Evolutionary conservation across 2,888 invertebrate genomes (phyloP).

Genomic region (Leucoma salicis): DNA sequence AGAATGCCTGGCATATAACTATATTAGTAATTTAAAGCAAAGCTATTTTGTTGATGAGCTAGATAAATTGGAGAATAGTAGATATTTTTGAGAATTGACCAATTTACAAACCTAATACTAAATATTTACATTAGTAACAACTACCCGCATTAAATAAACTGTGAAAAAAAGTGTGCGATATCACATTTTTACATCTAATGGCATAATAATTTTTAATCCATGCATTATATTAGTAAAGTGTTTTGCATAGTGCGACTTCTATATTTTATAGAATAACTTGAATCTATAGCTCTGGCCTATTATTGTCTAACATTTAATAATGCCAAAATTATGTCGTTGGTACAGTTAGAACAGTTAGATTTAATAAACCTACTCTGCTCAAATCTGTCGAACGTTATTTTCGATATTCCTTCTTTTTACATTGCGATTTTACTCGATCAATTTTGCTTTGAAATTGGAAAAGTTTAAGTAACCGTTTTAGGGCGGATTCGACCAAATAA

Average conservation of each 20-base stretch:
- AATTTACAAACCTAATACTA: conserved; percentile 69
- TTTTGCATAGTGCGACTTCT: neutral
- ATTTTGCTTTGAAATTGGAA: too few species aligned
- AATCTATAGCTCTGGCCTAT: neutral
- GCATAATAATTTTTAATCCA: neutral
- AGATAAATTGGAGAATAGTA: conserved; percentile 55
- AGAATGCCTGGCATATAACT: conserved; percentile 48
- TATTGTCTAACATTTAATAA: conserved; percentile 12
- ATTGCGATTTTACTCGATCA: too few species aligned
- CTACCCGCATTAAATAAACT: conserved; percentile 36
- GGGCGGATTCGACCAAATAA: too few species aligned
- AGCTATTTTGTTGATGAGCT: conserved; percentile 53
- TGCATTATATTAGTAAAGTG: conserved; percentile 1
- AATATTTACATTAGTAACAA: conserved; percentile 52
- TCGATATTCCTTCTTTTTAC: too few species aligned
- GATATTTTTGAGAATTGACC: conserved; percentile 65
- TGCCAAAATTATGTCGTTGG: neutral
- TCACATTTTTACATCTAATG: conserved; percentile 6
- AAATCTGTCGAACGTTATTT: too few species aligned
- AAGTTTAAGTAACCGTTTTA: too few species aligned
- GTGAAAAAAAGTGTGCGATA: conserved; percentile 14
- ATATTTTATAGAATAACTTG: neutral
- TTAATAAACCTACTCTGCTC: too few species aligned
- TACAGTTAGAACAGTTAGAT: too few species aligned
- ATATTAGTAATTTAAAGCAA: conserved; percentile 48